A percentile compares a stretch with the other conserved stretches of the same genome.
Conservation (phyloP, 2,113 vertebrate genomes). For the Takifugu flavidus region DNA sequence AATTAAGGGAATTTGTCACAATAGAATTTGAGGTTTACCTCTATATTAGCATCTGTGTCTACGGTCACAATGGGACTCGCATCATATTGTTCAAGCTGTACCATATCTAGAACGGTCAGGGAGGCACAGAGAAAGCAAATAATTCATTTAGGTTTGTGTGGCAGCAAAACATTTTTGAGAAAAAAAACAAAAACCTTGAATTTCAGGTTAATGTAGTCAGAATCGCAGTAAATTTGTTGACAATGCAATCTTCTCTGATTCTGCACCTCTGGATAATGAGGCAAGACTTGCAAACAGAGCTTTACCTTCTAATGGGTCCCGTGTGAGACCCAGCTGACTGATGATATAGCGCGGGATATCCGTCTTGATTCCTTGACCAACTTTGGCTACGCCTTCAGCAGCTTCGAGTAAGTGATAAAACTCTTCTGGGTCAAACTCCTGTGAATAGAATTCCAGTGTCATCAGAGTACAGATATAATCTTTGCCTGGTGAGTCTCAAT, state of each 20-base stretch:
- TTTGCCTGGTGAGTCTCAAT: no score
- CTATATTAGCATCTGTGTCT: conserved; percentile 71
- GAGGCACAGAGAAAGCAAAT: not conserved
- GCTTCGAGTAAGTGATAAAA: conserved; percentile 96
- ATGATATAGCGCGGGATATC: conserved; percentile 96
- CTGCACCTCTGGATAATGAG: not conserved
- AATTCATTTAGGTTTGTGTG: not conserved
- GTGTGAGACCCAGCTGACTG: conserved; percentile 89
- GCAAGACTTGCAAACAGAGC: not conserved
- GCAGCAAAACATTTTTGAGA: not conserved
- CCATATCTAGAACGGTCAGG: conserved; percentile 78
- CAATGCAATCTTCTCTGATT: no score
- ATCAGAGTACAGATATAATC: conserved; percentile 6
- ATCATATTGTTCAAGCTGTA: conserved; percentile 85
- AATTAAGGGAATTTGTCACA: not conserved
- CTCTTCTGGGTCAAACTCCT: conserved; percentile 97
- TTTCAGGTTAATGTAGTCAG: not conserved
- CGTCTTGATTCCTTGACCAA: conserved; percentile 89
- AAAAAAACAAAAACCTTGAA: not conserved
- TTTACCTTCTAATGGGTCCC: conserved; percentile 87
- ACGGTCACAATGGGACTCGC: conserved; percentile 67
- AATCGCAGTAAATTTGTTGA: no score
- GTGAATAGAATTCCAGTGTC: conserved; percentile 11
- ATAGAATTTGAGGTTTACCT: conserved; percentile 69
- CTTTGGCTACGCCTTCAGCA: conserved; percentile 93